Evolutionary conservation across 2,797 vertebrate species (phyloP), one percentile per base, ranked within the genome.

Genomic region (Clarias pachynema): DNA sequence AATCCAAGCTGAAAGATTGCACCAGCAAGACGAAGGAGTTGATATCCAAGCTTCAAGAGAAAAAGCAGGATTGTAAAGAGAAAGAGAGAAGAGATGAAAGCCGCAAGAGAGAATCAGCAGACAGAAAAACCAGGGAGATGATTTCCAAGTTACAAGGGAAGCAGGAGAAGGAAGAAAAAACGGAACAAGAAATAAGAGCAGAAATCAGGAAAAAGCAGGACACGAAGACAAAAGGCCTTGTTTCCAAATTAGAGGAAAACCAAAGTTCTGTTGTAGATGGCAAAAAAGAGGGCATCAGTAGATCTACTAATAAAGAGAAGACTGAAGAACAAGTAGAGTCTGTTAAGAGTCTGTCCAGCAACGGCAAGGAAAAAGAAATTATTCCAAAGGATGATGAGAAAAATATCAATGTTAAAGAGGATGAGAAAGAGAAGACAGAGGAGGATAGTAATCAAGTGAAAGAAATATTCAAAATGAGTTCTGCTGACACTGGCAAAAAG

Each of bases 171-270:
- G 95, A 94, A 0, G 78, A 6, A 5, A 79, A 57, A 29, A 95
- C 89, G 82, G 97, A 96, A 88, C 96, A 94, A 82, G 94, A 94
- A 16, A 95, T 92, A 82, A 96, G 86, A 89, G 96, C 95, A 29
- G 84, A 92, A 0, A 88, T 95, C 0, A 85, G 89, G 74, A 94
- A 91, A 73, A 87, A 85, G 2, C 83, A 89, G 1, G 93, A 93
- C 16, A 91, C 85, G 85, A 92, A 93, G 90, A 96, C 91, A 78
- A 95, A 95, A 83, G 96, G 95, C 7, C 95, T 94, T 59, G 88
- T 93, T 49, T 92, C 94, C 73, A 94, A 93, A 87, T 91, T 94
- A 91, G 93, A 96, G 78, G 94, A 95, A 88, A 95, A 94, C 81
- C 94, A 95, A 4, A 93, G 89, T 12, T 93, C 92, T 84, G 92